Evolutionary conservation across 2,888 invertebrate species (phyloP), one percentile per base, ranked within the genome.

Genomic region (Rhabditoides inermis): DNA sequence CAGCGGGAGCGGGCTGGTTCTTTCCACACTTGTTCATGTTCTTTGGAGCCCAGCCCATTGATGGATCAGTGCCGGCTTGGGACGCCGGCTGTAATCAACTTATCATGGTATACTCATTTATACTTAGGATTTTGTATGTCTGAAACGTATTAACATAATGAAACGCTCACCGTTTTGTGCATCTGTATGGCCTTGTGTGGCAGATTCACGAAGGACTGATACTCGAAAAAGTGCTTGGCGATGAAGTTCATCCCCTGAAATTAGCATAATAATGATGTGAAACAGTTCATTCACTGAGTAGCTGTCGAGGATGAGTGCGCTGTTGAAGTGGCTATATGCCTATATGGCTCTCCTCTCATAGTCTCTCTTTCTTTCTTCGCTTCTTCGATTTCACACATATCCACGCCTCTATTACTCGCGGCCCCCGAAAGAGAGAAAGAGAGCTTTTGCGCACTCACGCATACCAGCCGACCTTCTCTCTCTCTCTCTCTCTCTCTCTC

Each of bases 221-320:
- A 75, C 48, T 75, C 75, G 58, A 72, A 75, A 51, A 75, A 75
- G 55, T 75, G 74, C 51, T 74, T 74, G 6, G 74, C 74, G 49
- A 74, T 65, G 65, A 70, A 72, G 49, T 74, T 74, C 74, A 74
- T 74, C 26, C 68, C 69, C 69, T 69, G 55, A 58, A 65, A 55
- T 39, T n/a, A 28, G 42, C 20, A 51, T 25, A 15, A 35, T 22
- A 41, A 26, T 42, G n/a, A n/a, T n/a, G n/a, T n/a, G n/a, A n/a
- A n/a, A n/a, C n/a, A n/a, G n/a, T n/a, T n/a, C n/a, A 28, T 15
- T 28, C 49, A 39, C 23, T 49, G 53, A 45, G 49, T 48, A 49
- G 48, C 49, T 58, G 47, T 48, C 26, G 51, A 45, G 49, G 37
- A 20, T 55, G 39, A 46, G 27, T n/a, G 22, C 30, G 41, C 39